phyloP scores from a whole-genome alignment of 2,888 invertebrate genomes.

The Morpho helenor region DNA sequence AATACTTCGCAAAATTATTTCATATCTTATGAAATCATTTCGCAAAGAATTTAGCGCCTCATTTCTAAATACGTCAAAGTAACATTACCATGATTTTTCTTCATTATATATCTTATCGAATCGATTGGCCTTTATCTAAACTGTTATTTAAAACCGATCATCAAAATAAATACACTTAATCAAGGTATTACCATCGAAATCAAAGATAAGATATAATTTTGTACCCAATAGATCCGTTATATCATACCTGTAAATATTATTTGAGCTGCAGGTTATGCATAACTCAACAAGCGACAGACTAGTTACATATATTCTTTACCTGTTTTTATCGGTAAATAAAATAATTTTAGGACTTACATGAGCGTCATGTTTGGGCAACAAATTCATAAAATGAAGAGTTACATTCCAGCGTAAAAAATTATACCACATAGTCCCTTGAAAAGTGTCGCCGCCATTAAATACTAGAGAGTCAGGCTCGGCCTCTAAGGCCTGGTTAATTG shows the following conservation, averaged over 20 bases:
- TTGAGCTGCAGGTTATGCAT: too few species aligned
- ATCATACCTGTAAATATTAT: too few species aligned
- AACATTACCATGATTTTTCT: too few species aligned
- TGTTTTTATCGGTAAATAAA: too few species aligned
- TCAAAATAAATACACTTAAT: neutral
- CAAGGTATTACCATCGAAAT: neutral
- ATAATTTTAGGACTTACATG: slow-evolving; percentile 75
- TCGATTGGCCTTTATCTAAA: neutral
- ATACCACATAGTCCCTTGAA: slow-evolving; percentile 87
- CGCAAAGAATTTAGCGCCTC: too few species aligned
- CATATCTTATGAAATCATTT: too few species aligned
- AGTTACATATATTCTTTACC: too few species aligned
- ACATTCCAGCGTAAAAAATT: slow-evolving; percentile 86
- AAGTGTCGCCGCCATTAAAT: slow-evolving; percentile 84
- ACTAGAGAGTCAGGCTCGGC: slow-evolving; percentile 82
- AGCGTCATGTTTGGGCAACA: slow-evolving; percentile 84
- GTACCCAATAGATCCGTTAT: too few species aligned
- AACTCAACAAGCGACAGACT: too few species aligned
- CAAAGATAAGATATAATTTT: slow-evolving; percentile 4
- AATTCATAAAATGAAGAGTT: slow-evolving; percentile 86
- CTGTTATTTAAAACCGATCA: slow-evolving; percentile 1
- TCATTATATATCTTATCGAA: too few species aligned
- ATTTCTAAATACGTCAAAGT: too few species aligned
- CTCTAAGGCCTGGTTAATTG: slow-evolving; percentile 61
- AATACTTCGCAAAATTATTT: too few species aligned